A percentile compares a stretch with the other conserved stretches of the same genome.
Conservation (phyloP, 2,797 vertebrate genomes). For the Valencia hispanica region DNA sequence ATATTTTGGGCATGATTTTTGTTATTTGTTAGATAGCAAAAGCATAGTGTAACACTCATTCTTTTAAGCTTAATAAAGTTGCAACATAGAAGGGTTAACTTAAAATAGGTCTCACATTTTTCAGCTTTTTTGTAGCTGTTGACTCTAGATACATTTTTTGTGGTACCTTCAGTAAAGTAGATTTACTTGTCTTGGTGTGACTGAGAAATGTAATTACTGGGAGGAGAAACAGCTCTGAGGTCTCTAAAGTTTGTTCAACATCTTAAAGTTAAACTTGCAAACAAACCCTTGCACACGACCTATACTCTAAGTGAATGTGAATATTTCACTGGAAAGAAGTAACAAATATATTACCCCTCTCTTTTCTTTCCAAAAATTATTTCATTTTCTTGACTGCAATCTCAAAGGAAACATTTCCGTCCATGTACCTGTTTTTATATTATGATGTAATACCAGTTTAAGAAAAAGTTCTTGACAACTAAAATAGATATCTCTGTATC, state of each 20-base stretch:
- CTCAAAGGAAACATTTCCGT: background rate
- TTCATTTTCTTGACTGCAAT: background rate
- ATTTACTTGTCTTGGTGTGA: constrained; percentile 2
- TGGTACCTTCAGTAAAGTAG: background rate
- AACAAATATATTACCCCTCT: background rate
- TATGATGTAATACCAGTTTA: background rate
- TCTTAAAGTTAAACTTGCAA: constrained; percentile 15
- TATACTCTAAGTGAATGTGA: background rate
- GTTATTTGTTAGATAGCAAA: background rate
- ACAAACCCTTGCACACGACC: constrained; percentile 4
- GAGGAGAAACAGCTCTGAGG: background rate
- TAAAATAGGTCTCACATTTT: background rate
- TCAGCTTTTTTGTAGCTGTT: background rate
- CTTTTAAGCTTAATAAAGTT: background rate
- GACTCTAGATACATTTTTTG: constrained; percentile 4
- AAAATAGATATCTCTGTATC: background rate
- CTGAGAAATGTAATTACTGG: constrained; percentile 20
- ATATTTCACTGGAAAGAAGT: background rate
- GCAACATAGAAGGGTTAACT: background rate
- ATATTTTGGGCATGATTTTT: background rate
- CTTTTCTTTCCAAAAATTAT: constrained; percentile 7
- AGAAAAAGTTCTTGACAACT: background rate
- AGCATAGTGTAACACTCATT: background rate
- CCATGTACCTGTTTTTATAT: background rate
- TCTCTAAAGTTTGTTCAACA: background rate